Evolutionary conservation across 2,888 invertebrate species (phyloP), one percentile per base, ranked within the genome.

Genomic region (Fissipunctia ypsillon): DNA sequence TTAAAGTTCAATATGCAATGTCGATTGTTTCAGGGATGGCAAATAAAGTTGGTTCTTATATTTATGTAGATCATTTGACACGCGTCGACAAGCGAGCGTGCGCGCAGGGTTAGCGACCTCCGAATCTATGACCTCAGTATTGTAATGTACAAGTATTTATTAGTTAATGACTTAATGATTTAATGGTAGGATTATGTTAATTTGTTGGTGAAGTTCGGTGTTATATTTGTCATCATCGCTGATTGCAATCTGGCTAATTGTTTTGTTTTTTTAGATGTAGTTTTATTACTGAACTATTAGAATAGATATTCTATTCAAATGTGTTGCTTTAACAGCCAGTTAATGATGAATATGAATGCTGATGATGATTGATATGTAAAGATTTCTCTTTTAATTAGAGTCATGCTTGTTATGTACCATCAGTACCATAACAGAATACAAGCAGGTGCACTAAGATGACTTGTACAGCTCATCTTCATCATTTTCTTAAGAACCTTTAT

Each of bases 41-140:
- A 88, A 77, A 81, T 72, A 64, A 74, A 84, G 63, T 59, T 84
- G 84, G 80, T 82, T 69, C 67, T 67, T 78, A 84, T 84, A 85
- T 86, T 83, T 85, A 88, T 90, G 90, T 89, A 88, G 90, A 90
- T 90, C 88, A 90, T 90, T 90, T 92, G 93, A 90, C 93, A 93
- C 94, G 94, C 92, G 91, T 90, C 91, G 92, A 90, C 78, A 84
- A 88, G 79, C 82, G 84, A 81, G 89, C 88, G 88, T 82, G 86
- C 80, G 89, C 89, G 87, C 87, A 83, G 76, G 85, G 84, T 86
- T 79, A 81, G 45, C 75, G 88, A 90, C 90, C 90, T 87, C 89
- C 89, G 71, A 89, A 92, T 90, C 84, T 88, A 85, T 91, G 92
- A 92, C 92, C 92, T 91, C 89, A 90, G 84, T 83, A 86, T 86